These are phyloP conservation scores for Phortica okadai DNA, from an alignment of 2,888 invertebrate genomes.

Conservation along the genomic window DNA sequence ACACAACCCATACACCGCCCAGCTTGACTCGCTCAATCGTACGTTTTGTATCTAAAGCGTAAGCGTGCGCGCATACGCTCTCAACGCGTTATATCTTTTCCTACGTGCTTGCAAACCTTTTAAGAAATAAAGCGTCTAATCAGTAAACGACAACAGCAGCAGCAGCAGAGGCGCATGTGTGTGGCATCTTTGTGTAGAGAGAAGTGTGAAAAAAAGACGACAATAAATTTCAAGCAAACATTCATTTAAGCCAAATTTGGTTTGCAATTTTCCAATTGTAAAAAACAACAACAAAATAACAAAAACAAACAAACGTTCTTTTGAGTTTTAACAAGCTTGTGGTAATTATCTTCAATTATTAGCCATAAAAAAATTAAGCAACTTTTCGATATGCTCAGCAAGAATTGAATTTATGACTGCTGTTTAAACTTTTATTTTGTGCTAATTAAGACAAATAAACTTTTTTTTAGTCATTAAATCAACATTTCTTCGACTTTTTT, in stretches of 20 bases:
- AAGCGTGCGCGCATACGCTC: neutral
- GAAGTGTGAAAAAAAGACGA: neutral
- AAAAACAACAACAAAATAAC: slow-evolving; percentile 36
- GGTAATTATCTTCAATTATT: neutral
- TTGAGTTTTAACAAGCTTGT: neutral
- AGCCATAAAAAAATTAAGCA: neutral
- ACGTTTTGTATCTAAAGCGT: neutral
- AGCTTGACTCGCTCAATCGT: neutral
- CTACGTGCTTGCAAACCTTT: neutral
- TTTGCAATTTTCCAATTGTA: slow-evolving; percentile 59
- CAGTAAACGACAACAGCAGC: neutral
- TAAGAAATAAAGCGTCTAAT: neutral
- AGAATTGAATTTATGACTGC: neutral
- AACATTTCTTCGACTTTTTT: neutral
- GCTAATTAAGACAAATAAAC: neutral
- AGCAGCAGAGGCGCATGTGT: neutral
- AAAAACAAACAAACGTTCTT: neutral
- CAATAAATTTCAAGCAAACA: neutral
- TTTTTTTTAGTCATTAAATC: neutral
- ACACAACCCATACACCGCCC: neutral
- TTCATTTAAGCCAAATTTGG: slow-evolving; percentile 51
- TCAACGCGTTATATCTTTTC: neutral
- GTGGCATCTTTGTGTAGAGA: neutral
- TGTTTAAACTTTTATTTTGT: slow-evolving; percentile 6
- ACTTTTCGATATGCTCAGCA: neutral